Evolutionary conservation across 2,113 vertebrate species (phyloP).

Genomic region (Apus apus): DNA sequence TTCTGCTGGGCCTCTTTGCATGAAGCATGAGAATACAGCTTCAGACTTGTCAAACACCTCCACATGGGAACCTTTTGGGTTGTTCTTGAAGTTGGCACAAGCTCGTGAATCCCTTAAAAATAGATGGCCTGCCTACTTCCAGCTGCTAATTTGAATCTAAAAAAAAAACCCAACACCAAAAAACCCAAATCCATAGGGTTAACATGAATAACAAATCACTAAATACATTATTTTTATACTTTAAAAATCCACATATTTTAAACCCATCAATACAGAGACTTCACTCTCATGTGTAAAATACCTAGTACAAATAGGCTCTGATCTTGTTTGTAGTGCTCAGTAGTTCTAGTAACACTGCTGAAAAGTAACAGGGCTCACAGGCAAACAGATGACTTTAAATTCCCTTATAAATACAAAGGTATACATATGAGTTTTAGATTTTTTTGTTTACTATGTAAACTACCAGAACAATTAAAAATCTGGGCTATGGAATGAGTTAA

Average conservation of each 20-base stretch:
- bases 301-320: not conserved
- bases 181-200: not conserved
- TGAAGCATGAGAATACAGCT: not conserved
- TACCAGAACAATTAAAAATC: not conserved
- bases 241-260: not conserved
- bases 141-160: not conserved
- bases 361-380: not conserved
- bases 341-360: not conserved
- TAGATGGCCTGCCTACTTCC: not conserved
- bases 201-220: not conserved
- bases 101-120: not conserved
- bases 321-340: not conserved
- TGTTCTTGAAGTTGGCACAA: not conserved
- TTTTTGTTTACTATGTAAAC: not conserved
- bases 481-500: not conserved
- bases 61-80: not conserved
- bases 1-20: not conserved
- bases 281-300: accelerated
- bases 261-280: not conserved
- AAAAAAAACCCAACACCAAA: not conserved
- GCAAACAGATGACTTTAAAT: not conserved
- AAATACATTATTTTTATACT: not conserved
- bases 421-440: not conserved
- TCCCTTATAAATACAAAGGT: not conserved
- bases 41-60: not conserved